phyloP scores from a whole-genome alignment of 1,140 invertebrate species.

The Reticulitermes speratus region DNA sequence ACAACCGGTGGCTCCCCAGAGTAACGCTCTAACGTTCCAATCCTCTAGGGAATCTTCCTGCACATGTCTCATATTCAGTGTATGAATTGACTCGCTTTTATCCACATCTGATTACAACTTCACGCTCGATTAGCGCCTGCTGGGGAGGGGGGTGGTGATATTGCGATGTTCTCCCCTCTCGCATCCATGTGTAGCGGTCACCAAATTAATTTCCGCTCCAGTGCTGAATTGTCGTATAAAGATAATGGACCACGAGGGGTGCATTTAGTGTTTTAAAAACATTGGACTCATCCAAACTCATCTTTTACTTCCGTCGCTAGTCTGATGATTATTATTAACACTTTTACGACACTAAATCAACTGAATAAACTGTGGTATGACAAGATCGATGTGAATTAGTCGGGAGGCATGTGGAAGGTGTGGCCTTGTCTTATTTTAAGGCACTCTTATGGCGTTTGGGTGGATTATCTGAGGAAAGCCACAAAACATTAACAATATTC shows the following conservation, averaged over 20 bases:
- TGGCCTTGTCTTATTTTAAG: no score
- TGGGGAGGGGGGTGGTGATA: not conserved
- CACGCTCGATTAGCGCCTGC: conserved; percentile 29
- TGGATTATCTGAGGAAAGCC: no score
- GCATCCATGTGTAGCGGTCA: conserved; percentile 23
- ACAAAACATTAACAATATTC: no score
- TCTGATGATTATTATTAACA: no score
- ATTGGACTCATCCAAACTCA: not conserved
- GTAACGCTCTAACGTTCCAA: no score
- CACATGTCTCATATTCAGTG: not conserved
- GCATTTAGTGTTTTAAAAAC: not conserved
- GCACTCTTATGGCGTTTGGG: no score
- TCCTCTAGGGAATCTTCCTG: not conserved
- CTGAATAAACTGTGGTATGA: no score
- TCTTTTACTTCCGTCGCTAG: no score
- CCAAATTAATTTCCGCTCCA: conserved; percentile 15
- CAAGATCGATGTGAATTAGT: no score
- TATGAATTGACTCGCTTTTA: conserved; percentile 19
- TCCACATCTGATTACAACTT: conserved; percentile 33
- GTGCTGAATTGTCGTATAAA: not conserved
- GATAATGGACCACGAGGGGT: not conserved
- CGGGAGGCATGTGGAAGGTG: no score
- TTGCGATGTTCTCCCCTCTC: not conserved
- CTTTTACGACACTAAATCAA: no score
- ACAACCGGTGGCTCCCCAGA: not conserved